Evolutionary conservation across 2,888 invertebrate species (phyloP), one percentile per base, ranked within the genome.

Genomic region (Gymnoscelis rufifasciata): DNA sequence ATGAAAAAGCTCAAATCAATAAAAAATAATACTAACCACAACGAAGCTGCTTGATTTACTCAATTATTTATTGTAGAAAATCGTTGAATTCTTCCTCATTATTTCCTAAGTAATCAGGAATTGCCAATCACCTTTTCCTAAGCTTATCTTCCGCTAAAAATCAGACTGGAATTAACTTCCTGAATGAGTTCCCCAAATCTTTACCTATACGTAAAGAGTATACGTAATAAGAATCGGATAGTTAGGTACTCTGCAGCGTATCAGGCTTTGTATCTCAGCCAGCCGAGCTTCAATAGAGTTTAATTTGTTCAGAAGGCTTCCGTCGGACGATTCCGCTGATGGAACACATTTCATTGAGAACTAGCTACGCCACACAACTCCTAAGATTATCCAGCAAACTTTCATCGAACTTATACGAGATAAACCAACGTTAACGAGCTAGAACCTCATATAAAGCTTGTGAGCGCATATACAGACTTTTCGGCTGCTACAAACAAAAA

Each of bases 281-380:
- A 54, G 54, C 49, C 53, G 51, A 52, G 51, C 55, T 49, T 70
- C 68, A 71, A 71, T 74, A 52, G 64, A 52, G 63, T 68, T 70
- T 72, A 71, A 74, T 74, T 72, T 69, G 69, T 62, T 64, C 65
- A 29, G 36, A 60, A 57, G 49, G 52, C 56, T 56, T 55, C 46
- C 62, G 50, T 50, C 56, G 59, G 42, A 52, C 59, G 52, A 59
- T 64, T 68, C 61, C 62, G 68, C 66, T 61, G 70, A 68, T 57
- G 44, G 56, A 61, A 60, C 59, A 64, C 66, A 68, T 62, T 68
- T 66, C 64, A 61, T 55, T 45, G 55, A 58, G 53, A 60, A 58
- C 57, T 54, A 44, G 56, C 57, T 56, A 57, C 60, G 59, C 57
- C 61, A 57, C 60, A 62, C 59, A 60, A 66, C 52, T 64, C 68